Base-by-base conservation (phyloP, 2,888 invertebrate genomes). In the Raillietiella orientalis region DNA sequence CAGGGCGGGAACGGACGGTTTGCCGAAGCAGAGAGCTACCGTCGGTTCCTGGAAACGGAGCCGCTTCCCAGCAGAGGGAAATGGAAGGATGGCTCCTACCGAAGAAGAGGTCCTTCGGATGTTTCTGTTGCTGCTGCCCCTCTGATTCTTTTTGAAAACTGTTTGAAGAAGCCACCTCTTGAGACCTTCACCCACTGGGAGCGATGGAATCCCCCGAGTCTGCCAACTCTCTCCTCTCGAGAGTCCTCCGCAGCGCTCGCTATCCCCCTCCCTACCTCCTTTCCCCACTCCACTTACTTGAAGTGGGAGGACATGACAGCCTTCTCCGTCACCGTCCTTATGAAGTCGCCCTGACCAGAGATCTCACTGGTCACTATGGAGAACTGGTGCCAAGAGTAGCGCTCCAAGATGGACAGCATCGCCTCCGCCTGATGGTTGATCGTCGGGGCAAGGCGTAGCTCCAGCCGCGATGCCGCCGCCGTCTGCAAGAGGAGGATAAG, bases 341-440 rank as follows among this genome's bases (percentile, higher is more conserved):
- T 72, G 49, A 87, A 87, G 47, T 84, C 82, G 43, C 77, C 75
- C 47, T 84, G 75, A 3, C 87, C 84, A 29, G 82, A 79, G 36
- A 82, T 75, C 4, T 74, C 69, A 31, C 77, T 75, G 24, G 79
- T 79, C 32, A 87, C 75, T 34, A 87, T 71, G 36, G 77, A 71
- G 50, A 84, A 82, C 46, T 79, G 74, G 43, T 77, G 75, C 84
- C 84, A 84, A 49, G 77, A 77, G 55, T 90, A 90, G 36, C 87
- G 59, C 47, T 74, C 72, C 41, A 93, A 53, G 40, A 93, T 74
- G 42, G 75, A 74, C 38, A 90, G 49, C 82, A 90, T 87, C 28
- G 87, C 87, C 27, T 74, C 70, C 21, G 82, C 79, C 51, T 84
- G 90, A 46, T 93, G 90, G 48, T 79, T 77, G 38, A 93, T 62